These are phyloP conservation scores for Zenarchopterus dispar DNA, from an alignment of 2,797 vertebrate genomes.

Conservation along the genomic window DNA sequence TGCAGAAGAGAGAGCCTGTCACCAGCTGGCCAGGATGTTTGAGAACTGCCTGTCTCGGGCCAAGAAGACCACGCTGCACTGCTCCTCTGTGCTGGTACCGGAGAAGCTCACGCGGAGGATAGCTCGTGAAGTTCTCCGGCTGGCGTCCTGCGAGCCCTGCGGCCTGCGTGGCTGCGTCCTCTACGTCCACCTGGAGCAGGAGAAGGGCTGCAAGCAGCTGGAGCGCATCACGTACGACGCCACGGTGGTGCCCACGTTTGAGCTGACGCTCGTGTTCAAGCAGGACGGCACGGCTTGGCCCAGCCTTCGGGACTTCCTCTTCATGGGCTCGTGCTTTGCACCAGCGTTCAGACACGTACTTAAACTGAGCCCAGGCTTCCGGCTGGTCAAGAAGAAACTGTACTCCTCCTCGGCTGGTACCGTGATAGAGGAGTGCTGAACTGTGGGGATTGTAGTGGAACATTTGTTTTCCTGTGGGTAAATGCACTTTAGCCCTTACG, in stretches of 20 bases:
- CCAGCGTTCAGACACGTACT: slow-evolving; percentile 80
- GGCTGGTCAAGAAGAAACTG: slow-evolving; percentile 88
- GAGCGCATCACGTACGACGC: slow-evolving; percentile 86
- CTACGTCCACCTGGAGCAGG: slow-evolving; percentile 85
- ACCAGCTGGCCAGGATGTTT: slow-evolving; percentile 84
- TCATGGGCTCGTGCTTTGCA: slow-evolving; percentile 85
- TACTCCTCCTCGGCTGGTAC: slow-evolving; percentile 88
- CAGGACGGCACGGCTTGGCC: slow-evolving; percentile 87
- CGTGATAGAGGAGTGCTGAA: slow-evolving; percentile 87
- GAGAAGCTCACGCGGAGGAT: slow-evolving; percentile 85
- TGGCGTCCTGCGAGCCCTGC: slow-evolving; percentile 87
- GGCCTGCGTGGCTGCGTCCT: slow-evolving; percentile 88
- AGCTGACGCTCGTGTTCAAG: slow-evolving; percentile 90
- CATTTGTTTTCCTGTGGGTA: slow-evolving; percentile 37
- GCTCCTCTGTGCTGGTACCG: slow-evolving; percentile 88
- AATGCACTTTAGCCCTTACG: slow-evolving; percentile 72
- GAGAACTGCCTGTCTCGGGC: slow-evolving; percentile 87
- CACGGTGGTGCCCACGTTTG: slow-evolving; percentile 88
- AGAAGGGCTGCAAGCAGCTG: slow-evolving; percentile 85
- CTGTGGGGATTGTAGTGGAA: slow-evolving; percentile 7
- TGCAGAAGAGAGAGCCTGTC: slow-evolving; percentile 83
- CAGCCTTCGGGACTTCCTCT: slow-evolving; percentile 86
- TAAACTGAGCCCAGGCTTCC: slow-evolving; percentile 89
- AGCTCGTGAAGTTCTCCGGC: slow-evolving; percentile 84
- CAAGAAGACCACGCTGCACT: slow-evolving; percentile 87